These are phyloP conservation scores for Phenacoccus solenopsis DNA, from an alignment of 1,140 invertebrate genomes.

Conservation along the genomic window DNA sequence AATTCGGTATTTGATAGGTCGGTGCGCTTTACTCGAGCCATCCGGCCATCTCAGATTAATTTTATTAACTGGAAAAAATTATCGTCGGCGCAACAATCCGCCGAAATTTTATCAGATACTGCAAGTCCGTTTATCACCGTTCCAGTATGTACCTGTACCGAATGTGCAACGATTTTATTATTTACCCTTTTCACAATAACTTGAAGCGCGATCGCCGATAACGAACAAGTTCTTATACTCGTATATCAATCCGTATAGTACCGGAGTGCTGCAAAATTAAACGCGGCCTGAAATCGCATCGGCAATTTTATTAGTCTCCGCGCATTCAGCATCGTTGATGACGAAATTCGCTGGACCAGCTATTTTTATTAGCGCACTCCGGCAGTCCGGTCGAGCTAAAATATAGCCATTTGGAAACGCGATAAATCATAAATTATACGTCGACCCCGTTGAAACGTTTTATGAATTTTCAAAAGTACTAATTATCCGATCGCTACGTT, in stretches of 20 bases:
- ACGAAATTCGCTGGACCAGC: no score
- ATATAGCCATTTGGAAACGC: neutral
- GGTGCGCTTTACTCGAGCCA: neutral
- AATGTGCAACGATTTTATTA: no score
- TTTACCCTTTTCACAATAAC: neutral
- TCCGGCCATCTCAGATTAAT: neutral
- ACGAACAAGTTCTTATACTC: neutral
- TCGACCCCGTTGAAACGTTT: neutral
- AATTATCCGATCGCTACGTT: neutral
- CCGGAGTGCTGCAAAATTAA: no score
- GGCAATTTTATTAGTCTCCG: no score
- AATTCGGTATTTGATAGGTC: neutral
- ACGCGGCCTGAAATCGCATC: no score
- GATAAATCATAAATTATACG: neutral
- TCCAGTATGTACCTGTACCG: neutral
- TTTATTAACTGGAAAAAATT: slow-evolving; percentile 3
- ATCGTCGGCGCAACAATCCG: neutral
- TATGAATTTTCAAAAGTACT: neutral
- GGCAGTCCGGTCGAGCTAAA: no score
- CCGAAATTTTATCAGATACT: neutral
- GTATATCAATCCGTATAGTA: no score
- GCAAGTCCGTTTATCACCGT: neutral
- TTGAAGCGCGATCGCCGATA: neutral
- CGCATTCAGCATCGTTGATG: no score
- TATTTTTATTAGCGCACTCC: no score